phyloP scores from a whole-genome alignment of 2,888 invertebrate genomes.

The Pammene aurita region DNA sequence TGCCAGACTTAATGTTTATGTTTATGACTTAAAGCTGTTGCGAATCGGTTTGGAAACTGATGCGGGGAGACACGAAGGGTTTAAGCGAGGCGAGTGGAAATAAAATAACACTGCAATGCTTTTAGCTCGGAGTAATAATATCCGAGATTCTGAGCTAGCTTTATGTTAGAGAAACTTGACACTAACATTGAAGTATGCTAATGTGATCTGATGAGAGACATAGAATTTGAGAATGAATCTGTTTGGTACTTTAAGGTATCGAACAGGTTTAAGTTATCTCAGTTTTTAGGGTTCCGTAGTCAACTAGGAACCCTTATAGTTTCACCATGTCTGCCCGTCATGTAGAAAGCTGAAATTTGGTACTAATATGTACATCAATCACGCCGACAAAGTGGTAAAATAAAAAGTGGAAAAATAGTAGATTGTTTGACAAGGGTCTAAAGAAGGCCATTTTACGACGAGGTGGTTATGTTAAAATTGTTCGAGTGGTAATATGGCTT shows the following conservation, averaged over 20 bases:
- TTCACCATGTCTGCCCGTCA: too few species aligned
- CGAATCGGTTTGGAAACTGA: slow-evolving; percentile 31
- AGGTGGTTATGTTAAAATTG: too few species aligned
- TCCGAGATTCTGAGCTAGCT: slow-evolving; percentile 9
- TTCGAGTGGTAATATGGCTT: too few species aligned
- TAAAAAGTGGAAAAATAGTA: too few species aligned
- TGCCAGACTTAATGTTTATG: slow-evolving; percentile 32
- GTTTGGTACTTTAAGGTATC: neutral
- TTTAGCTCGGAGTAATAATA: slow-evolving; percentile 27
- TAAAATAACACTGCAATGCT: slow-evolving; percentile 32
- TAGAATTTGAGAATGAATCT: neutral
- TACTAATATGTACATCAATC: too few species aligned
- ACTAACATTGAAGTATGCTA: slow-evolving; percentile 1
- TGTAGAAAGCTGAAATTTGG: too few species aligned
- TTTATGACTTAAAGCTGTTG: slow-evolving; percentile 20
- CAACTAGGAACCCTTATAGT: too few species aligned
- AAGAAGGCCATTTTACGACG: too few species aligned
- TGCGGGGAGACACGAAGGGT: slow-evolving; percentile 14
- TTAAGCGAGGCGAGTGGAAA: slow-evolving; percentile 25
- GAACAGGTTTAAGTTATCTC: too few species aligned
- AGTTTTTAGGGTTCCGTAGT: too few species aligned
- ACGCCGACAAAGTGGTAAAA: too few species aligned
- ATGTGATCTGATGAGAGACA: neutral
- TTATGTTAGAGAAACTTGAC: slow-evolving; percentile 11
- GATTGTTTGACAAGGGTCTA: too few species aligned